Conservation (phyloP, 2,888 invertebrate species). For the Lasioglossum marginatum region DNA sequence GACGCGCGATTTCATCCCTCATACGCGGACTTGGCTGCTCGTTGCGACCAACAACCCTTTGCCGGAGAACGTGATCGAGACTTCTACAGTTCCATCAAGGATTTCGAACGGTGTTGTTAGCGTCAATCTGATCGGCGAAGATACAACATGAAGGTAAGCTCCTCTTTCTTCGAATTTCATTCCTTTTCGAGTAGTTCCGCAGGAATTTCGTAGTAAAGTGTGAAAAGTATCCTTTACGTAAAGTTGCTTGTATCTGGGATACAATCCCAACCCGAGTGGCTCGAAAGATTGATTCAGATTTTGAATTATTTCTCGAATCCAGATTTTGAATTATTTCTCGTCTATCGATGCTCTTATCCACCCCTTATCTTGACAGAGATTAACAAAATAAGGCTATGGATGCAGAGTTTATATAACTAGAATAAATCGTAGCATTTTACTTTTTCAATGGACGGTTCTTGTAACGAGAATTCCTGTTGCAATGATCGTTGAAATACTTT, state of each 20-base stretch:
- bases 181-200: not conserved
- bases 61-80: not conserved
- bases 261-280: not conserved
- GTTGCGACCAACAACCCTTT: slow-evolving; percentile 44
- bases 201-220: not conserved
- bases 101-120: not conserved
- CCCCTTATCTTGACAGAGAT: not conserved
- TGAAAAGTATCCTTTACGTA: not conserved
- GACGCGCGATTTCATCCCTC: slow-evolving; percentile 73
- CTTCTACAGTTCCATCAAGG: not conserved
- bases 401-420: not conserved
- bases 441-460: not conserved
- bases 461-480: not conserved
- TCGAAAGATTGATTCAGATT: not conserved
- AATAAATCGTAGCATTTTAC: not conserved
- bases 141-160: slow-evolving; percentile 48
- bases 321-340: too few species aligned
- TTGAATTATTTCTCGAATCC: not conserved
- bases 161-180: not conserved
- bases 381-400: not conserved
- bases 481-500: not conserved
- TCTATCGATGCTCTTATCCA: not conserved
- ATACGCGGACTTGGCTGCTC: slow-evolving; percentile 69
- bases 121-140: not conserved
- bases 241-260: not conserved